Percentiles rank a stretch among this genome's conserved stretches.
phyloP scores from a whole-genome alignment of 2,888 invertebrate genomes.

The Papilio demoleus region DNA sequence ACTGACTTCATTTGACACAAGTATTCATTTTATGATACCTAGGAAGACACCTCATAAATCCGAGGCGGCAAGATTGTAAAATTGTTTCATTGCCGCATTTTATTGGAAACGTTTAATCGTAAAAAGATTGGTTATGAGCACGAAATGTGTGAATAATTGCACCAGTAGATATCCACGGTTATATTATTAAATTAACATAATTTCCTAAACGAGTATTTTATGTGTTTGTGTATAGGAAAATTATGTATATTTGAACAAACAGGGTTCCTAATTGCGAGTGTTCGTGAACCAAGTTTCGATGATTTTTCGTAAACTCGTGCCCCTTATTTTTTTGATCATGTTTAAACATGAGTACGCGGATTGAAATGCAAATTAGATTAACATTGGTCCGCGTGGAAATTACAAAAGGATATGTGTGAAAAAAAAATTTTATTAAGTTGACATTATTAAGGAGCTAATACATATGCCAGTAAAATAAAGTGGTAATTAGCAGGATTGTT shows the following conservation, averaged over 20 bases:
- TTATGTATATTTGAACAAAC: slow-evolving; percentile 2
- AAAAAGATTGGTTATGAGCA: not conserved
- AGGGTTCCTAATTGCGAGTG: slow-evolving; percentile 5
- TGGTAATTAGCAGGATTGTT: no score
- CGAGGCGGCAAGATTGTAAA: slow-evolving; percentile 12
- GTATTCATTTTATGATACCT: not conserved
- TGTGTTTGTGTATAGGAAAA: not conserved
- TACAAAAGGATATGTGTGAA: not conserved
- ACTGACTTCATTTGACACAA: no score
- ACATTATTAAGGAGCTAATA: not conserved
- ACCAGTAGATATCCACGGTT: not conserved
- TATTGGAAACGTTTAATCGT: not conserved
- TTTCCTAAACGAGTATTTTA: not conserved
- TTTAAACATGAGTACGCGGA: slow-evolving; percentile 33
- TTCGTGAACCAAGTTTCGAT: slow-evolving; percentile 24
- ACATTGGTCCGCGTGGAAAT: slow-evolving; percentile 15
- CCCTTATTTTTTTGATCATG: slow-evolving; percentile 13
- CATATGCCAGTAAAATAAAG: no score
- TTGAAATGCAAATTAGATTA: slow-evolving; percentile 35
- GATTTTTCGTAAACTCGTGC: slow-evolving; percentile 30
- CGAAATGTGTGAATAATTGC: not conserved
- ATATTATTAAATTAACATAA: not conserved
- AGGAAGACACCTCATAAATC: slow-evolving; percentile 1
- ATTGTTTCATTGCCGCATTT: slow-evolving; percentile 9
- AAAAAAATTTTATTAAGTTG: not conserved